Conservation (phyloP, 2,113 vertebrate species). For the Callithrix jacchus region DNA sequence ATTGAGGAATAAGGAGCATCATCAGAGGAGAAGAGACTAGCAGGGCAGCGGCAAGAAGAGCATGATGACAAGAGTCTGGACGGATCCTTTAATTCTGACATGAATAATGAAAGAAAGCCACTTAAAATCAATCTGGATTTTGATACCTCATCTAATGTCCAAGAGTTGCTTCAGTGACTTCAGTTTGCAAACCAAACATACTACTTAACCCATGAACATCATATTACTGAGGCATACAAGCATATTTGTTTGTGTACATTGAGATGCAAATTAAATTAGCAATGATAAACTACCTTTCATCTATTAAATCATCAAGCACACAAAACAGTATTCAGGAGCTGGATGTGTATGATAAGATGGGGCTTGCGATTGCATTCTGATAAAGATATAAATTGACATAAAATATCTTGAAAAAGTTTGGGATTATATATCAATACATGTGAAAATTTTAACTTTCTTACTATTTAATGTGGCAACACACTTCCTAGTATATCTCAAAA, state of each 20-base stretch:
- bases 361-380: neutral
- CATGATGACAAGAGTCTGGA: neutral
- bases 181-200: neutral
- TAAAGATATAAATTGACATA: neutral
- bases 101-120: neutral
- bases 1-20: neutral
- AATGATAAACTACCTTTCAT: neutral
- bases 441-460: neutral
- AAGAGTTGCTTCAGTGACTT: neutral
- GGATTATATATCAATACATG: neutral
- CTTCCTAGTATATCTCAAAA: neutral
- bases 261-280: neutral
- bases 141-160: neutral
- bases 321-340: neutral
- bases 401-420: neutral
- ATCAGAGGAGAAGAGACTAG: neutral
- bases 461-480: neutral
- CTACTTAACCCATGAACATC: neutral
- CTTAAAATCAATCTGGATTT: neutral
- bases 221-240: neutral
- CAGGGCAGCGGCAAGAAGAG: neutral
- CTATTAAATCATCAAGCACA: neutral
- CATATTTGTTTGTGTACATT: neutral
- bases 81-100: neutral
- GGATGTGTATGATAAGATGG: neutral